These are phyloP conservation scores for Eublepharis macularius DNA, from an alignment of 2,113 vertebrate species.

Conservation along the genomic window DNA sequence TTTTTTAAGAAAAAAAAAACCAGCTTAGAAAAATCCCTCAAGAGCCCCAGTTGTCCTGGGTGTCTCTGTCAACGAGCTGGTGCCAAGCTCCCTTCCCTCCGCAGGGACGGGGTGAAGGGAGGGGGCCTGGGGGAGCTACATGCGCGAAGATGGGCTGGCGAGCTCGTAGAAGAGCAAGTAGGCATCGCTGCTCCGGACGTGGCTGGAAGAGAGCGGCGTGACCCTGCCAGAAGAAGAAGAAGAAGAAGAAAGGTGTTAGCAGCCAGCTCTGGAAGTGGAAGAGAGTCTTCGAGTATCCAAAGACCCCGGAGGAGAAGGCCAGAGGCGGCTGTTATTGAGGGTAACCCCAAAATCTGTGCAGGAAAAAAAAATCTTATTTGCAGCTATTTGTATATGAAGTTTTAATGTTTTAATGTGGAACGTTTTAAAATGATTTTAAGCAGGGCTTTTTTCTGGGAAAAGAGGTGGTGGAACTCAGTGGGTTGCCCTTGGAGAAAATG, in stretches of 20 bases:
- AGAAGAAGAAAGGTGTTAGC: not conserved
- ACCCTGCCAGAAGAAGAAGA: slow-evolving; percentile 76
- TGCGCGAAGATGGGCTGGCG: slow-evolving; percentile 86
- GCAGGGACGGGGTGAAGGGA: not conserved
- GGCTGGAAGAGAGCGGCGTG: slow-evolving; percentile 93
- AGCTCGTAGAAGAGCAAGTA: slow-evolving; percentile 97
- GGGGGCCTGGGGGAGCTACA: slow-evolving; percentile 70
- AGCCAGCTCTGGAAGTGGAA: rapidly evolving
- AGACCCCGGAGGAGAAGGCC: too few species aligned
- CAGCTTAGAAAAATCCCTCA: not conserved
- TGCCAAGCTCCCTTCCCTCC: slow-evolving; percentile 17
- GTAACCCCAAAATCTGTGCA: too few species aligned
- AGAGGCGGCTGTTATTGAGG: too few species aligned
- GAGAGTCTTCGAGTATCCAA: too few species aligned
- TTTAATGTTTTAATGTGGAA: too few species aligned
- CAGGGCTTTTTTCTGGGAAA: too few species aligned
- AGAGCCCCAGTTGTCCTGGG: not conserved
- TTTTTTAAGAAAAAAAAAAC: slow-evolving; percentile 30
- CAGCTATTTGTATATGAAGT: too few species aligned
- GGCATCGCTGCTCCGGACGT: slow-evolving; percentile 94
- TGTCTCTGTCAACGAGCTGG: not conserved
- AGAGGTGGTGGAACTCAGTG: too few species aligned
- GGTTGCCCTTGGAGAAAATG: too few species aligned
- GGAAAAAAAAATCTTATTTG: too few species aligned
- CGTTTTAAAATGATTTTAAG: too few species aligned